phyloP scores from a whole-genome alignment of 1,140 invertebrate genomes.

The Chironomus striatipennis region DNA sequence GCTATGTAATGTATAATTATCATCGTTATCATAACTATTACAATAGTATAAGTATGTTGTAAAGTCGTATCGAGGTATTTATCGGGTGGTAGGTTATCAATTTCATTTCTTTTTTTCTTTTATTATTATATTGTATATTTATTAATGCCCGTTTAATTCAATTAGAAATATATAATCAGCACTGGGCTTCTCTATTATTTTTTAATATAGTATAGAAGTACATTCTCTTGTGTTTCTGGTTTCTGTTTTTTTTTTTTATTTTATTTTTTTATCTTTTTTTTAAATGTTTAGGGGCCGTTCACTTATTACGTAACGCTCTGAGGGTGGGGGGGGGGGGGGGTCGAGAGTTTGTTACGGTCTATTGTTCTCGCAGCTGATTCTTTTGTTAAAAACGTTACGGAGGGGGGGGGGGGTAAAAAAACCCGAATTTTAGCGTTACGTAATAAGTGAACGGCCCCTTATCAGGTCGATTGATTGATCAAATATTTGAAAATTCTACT shows the following conservation, averaged over 20 bases:
- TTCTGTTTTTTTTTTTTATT: too few relatives aligned
- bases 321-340: too few relatives aligned
- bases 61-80: conserved; percentile 12
- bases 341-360: too few relatives aligned
- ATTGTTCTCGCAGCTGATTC: too few relatives aligned
- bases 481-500: background rate
- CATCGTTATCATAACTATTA: background rate
- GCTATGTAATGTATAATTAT: background rate
- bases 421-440: too few relatives aligned
- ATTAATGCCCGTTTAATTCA: conserved; percentile 7
- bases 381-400: too few relatives aligned
- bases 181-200: background rate
- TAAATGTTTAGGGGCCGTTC: too few relatives aligned
- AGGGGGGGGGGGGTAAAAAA: too few relatives aligned
- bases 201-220: background rate
- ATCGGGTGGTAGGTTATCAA: conserved; percentile 6
- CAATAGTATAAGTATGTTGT: background rate
- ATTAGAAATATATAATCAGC: conserved; percentile 3
- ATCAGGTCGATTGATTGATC: background rate
- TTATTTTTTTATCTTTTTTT: too few relatives aligned
- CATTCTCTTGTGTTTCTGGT: background rate
- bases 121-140: conserved; percentile 11
- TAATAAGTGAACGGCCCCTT: too few relatives aligned
- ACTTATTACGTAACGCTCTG: too few relatives aligned
- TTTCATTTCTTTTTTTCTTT: too few relatives aligned